Evolutionary conservation across 1,140 invertebrate species (phyloP), one percentile per base, ranked within the genome.

Genomic region (Bombus sylvicola): DNA sequence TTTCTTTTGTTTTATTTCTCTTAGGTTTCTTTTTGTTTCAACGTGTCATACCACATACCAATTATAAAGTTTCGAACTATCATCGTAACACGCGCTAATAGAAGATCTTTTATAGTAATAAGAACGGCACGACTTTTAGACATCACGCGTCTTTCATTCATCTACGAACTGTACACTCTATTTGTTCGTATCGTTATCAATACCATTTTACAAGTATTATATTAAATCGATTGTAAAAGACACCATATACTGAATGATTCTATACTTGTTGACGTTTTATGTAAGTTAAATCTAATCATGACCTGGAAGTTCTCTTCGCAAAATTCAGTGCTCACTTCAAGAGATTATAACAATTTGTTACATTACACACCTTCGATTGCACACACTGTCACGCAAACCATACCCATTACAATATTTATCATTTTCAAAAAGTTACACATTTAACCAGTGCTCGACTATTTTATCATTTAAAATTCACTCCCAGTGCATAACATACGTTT

Each of bases 381-480:
- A 82, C 83, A 84, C 83, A 81, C 68, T 69, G 80, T 80, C 89
- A 90, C 81, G 80, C 89, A 84, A 73, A 10, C 64, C 89, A 90
- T 90, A 90, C 83, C 78, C 83, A 83, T 90, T 90, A 90, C 89
- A 90, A 90, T 90, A 28, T 88, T 86, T 62, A 10, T 78, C 31
- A 34, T 74, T 64, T 76, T 47, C 31, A 72, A 62, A 6, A 87
- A 69, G 31, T 37, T 73, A 89, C 34, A 83, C 68, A 66, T 69
- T 82, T 62, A 39, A 62, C 79, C 28, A 73, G 64, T 68, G 62
- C 43, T 79, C 43, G 81, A 89, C 53, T 68, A 28, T 69, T 22
- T 39, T 86, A 59, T 28, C 37, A 25, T 62, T 71, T 53, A 6
- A 72, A 74, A 53, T 59, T 87, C 87, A 83, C 85, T 83, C 71